Percentiles rank a stretch among this genome's conserved stretches.
Conservation (phyloP, 2,113 vertebrate species). For the Gymnocephalus cernua region DNA sequence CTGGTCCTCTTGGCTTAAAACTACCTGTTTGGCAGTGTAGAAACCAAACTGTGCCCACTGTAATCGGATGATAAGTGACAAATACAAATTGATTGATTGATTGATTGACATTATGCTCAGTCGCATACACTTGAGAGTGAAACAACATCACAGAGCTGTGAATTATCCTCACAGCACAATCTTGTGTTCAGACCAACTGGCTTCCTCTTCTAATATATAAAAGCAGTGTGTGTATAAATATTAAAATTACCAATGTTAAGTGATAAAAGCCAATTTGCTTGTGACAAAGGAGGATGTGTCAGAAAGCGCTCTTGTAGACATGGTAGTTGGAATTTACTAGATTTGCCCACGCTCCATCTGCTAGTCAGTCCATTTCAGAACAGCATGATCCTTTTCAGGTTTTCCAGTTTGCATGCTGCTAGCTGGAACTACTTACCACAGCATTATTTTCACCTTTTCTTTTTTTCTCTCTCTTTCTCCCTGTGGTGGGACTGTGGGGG, state of each 20-base stretch:
- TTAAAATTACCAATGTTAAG: slow-evolving; percentile 15
- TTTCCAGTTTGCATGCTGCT: slow-evolving; percentile 66
- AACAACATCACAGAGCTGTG: slow-evolving; percentile 11
- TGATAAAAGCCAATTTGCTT: slow-evolving; percentile 38
- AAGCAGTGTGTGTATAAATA: slow-evolving; percentile 23
- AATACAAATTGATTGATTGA: too few species aligned
- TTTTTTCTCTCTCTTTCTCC: slow-evolving; percentile 59
- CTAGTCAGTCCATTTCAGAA: slow-evolving; percentile 54
- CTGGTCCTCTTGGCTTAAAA: neutral
- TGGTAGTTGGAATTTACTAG: slow-evolving; percentile 62
- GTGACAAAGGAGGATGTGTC: slow-evolving; percentile 48
- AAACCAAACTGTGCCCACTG: slow-evolving; percentile 1
- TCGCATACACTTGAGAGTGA: neutral
- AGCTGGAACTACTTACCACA: slow-evolving; percentile 85
- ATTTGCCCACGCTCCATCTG: slow-evolving; percentile 70
- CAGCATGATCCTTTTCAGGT: slow-evolving; percentile 63
- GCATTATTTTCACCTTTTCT: slow-evolving; percentile 81
- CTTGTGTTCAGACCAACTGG: neutral
- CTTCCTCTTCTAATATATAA: neutral
- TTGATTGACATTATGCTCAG: neutral
- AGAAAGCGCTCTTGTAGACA: slow-evolving; percentile 48
- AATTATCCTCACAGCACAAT: slow-evolving; percentile 10
- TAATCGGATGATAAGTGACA: neutral
- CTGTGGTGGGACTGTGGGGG: slow-evolving; percentile 81
- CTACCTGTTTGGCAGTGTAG: neutral